A percentile compares a stretch with the other conserved stretches of the same genome.
These are phyloP conservation scores for Dioctria linearis DNA, from an alignment of 2,888 invertebrate genomes.

Conservation along the genomic window DNA sequence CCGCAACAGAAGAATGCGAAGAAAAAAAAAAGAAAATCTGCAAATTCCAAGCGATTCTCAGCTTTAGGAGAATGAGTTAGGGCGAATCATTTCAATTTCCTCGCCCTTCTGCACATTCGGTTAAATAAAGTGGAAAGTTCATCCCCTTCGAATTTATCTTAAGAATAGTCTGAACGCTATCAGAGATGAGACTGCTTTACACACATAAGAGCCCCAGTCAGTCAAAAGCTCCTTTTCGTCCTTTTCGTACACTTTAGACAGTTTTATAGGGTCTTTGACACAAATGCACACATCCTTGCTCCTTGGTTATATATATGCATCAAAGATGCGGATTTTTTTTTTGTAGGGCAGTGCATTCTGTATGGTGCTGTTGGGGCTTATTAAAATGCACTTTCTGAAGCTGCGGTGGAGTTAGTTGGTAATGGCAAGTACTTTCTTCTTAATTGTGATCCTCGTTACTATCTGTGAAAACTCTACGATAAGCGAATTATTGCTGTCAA, in stretches of 20 bases:
- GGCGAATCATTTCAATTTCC: slow-evolving; percentile 44
- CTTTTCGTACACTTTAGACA: slow-evolving; percentile 36
- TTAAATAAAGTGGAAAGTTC: slow-evolving; percentile 38
- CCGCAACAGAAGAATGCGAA: not conserved
- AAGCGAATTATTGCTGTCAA: not conserved
- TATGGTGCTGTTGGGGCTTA: not conserved
- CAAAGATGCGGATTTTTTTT: slow-evolving; percentile 6
- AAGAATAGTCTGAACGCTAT: slow-evolving; percentile 25
- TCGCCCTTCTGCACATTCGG: slow-evolving; percentile 23
- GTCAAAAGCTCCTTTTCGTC: slow-evolving; percentile 44
- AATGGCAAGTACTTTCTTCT: not conserved
- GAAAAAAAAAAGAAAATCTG: slow-evolving; percentile 8
- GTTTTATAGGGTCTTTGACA: slow-evolving; percentile 33
- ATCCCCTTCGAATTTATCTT: slow-evolving; percentile 22
- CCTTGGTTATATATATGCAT: not conserved
- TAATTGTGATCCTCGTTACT: slow-evolving; percentile 13
- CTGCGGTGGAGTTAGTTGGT: not conserved
- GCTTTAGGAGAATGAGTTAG: not conserved
- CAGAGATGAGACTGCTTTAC: slow-evolving; percentile 37
- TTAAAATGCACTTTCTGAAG: not conserved
- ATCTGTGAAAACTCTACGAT: slow-evolving; percentile 22
- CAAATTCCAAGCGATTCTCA: not conserved
- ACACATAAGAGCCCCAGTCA: slow-evolving; percentile 32
- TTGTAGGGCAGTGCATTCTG: slow-evolving; percentile 1
- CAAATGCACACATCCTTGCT: slow-evolving; percentile 5